These are phyloP conservation scores for Trachops cirrhosus DNA, from an alignment of 2,797 vertebrate genomes.

Conservation along the genomic window DNA sequence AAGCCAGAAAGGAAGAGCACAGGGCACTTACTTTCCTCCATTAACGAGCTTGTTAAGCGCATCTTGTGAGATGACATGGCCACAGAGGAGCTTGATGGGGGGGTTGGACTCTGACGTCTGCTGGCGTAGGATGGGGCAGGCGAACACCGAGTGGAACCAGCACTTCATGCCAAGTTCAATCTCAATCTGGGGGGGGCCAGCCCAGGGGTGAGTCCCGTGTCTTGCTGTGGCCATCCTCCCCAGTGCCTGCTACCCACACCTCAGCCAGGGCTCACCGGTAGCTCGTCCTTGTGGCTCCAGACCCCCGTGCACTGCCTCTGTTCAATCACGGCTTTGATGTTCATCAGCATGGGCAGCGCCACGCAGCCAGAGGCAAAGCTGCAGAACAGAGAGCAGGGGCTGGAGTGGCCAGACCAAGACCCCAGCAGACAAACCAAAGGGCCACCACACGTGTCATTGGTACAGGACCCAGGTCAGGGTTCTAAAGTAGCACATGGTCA, in stretches of 20 bases:
- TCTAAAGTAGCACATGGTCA: neutral
- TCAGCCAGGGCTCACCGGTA: constrained; percentile 85
- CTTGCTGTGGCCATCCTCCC: neutral
- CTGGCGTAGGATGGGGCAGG: constrained; percentile 94
- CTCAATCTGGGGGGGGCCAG: constrained; percentile 86
- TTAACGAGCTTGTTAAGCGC: constrained; percentile 96
- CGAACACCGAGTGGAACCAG: constrained; percentile 96
- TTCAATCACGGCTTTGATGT: constrained; percentile 94
- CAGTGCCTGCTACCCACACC: neutral
- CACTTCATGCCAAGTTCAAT: constrained; percentile 95
- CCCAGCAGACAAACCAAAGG: neutral
- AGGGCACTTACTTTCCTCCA: constrained; percentile 90
- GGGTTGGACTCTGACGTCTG: constrained; percentile 94
- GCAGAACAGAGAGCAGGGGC: neutral
- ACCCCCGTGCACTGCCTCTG: constrained; percentile 93
- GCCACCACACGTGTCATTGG: neutral
- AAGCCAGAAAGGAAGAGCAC: neutral
- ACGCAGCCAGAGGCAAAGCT: constrained; percentile 93
- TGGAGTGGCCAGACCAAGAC: neutral
- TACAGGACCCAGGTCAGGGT: rapidly evolving
- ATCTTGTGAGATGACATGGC: constrained; percentile 93
- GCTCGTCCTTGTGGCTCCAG: constrained; percentile 94
- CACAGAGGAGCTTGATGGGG: constrained; percentile 95
- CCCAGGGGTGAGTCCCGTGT: neutral
- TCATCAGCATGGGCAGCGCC: constrained; percentile 93